Conservation (phyloP, 2,888 invertebrate species). For the Philaethria dido region DNA sequence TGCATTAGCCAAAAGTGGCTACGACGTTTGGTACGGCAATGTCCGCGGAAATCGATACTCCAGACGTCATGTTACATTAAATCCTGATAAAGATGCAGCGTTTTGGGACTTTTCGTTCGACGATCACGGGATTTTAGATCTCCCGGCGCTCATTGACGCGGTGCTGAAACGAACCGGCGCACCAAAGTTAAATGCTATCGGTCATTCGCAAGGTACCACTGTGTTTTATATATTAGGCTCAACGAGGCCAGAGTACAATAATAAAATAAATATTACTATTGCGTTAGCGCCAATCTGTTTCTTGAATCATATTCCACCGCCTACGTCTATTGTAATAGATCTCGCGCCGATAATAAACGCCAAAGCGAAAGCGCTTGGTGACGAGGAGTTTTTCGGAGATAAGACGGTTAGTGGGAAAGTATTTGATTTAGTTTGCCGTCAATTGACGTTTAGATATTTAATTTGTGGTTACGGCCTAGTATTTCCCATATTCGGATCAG, state of each 20-base stretch:
- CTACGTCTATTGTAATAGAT: constrained; percentile 25
- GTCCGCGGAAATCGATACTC: constrained; percentile 85
- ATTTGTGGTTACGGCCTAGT: constrained; percentile 41
- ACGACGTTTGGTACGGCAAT: constrained; percentile 71
- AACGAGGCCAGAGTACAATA: constrained; percentile 82
- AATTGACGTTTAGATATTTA: constrained; percentile 32
- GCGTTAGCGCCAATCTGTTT: constrained; percentile 64
- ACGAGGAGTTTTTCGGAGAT: constrained; percentile 40
- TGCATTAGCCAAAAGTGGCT: constrained; percentile 83
- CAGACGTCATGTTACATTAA: constrained; percentile 71
- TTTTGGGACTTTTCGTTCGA: constrained; percentile 85
- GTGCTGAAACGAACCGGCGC: constrained; percentile 71
- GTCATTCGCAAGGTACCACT: constrained; percentile 88
- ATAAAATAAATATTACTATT: constrained; percentile 80
- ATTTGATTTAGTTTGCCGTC: constrained; percentile 31
- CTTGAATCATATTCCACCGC: constrained; percentile 45
- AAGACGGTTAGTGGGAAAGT: constrained; percentile 28
- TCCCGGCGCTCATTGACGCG: constrained; percentile 85
- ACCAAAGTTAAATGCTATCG: constrained; percentile 85
- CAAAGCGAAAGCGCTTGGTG: constrained; percentile 14
- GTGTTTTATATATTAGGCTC: constrained; percentile 82
- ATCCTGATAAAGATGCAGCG: constrained; percentile 56
- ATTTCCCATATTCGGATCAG: constrained; percentile 42
- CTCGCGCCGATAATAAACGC: constrained; percentile 30
- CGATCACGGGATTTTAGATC: constrained; percentile 87